phyloP scores from a whole-genome alignment of 2,113 vertebrate species.

The Alces alces region DNA sequence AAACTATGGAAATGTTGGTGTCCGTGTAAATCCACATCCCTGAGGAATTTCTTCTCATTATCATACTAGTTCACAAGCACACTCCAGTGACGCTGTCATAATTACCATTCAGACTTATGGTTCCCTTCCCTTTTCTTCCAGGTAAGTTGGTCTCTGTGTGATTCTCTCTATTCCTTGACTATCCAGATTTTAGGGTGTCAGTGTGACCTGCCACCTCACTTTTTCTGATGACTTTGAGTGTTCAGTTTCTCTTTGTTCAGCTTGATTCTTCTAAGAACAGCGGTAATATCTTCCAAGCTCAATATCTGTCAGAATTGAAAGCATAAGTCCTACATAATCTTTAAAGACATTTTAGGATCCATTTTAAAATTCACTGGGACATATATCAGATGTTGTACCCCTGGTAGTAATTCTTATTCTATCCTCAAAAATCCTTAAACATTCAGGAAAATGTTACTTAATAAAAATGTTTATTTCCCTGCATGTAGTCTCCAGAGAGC shows the following conservation, averaged over 20 bases:
- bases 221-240: not conserved
- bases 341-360: slow-evolving; percentile 17
- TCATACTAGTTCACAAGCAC: not conserved
- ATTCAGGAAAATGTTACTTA: slow-evolving; percentile 63
- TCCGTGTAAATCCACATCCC: rapidly evolving
- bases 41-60: not conserved
- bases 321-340: not conserved
- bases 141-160: not conserved
- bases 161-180: not conserved
- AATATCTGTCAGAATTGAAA: not conserved
- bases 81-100: not conserved
- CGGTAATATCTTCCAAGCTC: not conserved
- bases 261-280: not conserved
- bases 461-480: slow-evolving; percentile 57
- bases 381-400: slow-evolving; percentile 10
- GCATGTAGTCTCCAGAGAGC: slow-evolving; percentile 51
- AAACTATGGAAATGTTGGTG: not conserved
- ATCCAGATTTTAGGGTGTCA: not conserved
- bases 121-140: not conserved
- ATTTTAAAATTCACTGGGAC: slow-evolving; percentile 19
- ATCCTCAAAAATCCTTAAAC: slow-evolving; percentile 42
- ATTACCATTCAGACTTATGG: not conserved
- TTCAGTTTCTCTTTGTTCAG: not conserved
- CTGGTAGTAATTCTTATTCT: slow-evolving; percentile 44
- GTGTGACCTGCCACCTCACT: not conserved